Percentiles rank a stretch among this genome's conserved stretches.
These are phyloP conservation scores for Halocynthia roretzi DNA, from an alignment of 23 tunicate species.

Conservation along the genomic window DNA sequence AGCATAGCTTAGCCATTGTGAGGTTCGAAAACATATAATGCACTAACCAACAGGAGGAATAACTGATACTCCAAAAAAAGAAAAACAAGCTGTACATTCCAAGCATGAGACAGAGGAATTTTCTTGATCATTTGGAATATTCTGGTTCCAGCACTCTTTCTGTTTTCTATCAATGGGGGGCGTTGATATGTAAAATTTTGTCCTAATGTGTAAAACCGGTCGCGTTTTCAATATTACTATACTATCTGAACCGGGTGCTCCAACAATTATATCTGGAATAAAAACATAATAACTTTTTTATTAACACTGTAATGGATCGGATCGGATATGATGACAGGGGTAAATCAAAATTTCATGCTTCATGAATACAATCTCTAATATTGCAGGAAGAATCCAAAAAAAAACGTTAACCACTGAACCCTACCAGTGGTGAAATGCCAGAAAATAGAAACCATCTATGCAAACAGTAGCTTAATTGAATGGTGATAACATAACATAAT, in stretches of 20 bases:
- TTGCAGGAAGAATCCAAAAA: no score
- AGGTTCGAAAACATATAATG: neutral
- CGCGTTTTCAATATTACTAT: slow-evolving; percentile 38
- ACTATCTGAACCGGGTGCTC: slow-evolving; percentile 38
- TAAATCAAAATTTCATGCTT: no score
- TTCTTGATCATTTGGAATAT: neutral
- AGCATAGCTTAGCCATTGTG: neutral
- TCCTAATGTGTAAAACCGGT: slow-evolving; percentile 45
- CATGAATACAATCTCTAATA: no score
- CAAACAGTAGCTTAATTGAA: no score
- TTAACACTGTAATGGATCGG: no score
- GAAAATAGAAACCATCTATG: no score
- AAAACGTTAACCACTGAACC: no score
- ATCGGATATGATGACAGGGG: no score
- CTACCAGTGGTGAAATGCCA: no score
- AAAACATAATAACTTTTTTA: no score
- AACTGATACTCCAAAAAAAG: slow-evolving; percentile 26
- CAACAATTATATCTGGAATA: slow-evolving; percentile 48
- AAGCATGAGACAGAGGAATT: slow-evolving; percentile 23
- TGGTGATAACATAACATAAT: no score
- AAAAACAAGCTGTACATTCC: slow-evolving; percentile 37
- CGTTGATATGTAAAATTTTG: neutral
- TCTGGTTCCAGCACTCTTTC: slow-evolving; percentile 14
- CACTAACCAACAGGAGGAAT: slow-evolving; percentile 31
- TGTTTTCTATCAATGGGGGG: slow-evolving; percentile 13